Conservation (phyloP, 2,113 vertebrate species). For the Bolborhynchus lineola region DNA sequence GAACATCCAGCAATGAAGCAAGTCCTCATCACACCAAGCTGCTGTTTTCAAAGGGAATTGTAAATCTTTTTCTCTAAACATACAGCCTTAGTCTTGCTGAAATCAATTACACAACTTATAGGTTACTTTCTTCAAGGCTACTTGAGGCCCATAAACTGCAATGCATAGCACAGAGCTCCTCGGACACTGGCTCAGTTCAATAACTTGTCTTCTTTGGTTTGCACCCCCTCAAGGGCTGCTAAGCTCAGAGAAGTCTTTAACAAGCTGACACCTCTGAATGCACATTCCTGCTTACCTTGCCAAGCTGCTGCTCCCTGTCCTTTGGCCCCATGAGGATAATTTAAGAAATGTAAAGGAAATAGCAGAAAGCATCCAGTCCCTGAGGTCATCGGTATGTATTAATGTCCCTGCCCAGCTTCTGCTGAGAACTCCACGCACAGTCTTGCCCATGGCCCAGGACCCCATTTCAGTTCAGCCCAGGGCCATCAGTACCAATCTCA, state of each 20-base stretch:
- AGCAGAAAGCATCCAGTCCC: not conserved
- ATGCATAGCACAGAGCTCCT: not conserved
- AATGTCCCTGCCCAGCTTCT: not conserved
- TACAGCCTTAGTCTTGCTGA: not conserved
- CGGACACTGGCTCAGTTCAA: not conserved
- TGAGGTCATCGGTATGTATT: not conserved
- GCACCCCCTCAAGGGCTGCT: not conserved
- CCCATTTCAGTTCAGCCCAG: not conserved
- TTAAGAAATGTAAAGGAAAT: not conserved
- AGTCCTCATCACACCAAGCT: not conserved
- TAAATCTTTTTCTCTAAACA: not conserved
- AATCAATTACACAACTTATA: not conserved
- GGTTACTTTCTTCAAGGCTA: not conserved
- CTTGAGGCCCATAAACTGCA: not conserved
- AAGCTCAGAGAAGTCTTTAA: conserved; percentile 33
- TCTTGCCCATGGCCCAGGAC: not conserved
- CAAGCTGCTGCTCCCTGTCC: not conserved
- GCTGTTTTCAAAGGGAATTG: conserved; percentile 6
- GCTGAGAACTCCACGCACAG: accelerated
- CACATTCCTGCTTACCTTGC: not conserved
- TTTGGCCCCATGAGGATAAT: not conserved
- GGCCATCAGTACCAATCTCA: not conserved
- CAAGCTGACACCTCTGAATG: conserved; percentile 44
- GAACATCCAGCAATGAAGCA: not conserved
- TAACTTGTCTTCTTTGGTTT: conserved; percentile 3